Evolutionary conservation across 2,888 invertebrate species (phyloP), one percentile per base, ranked within the genome.

Genomic region (Spodoptera picta): DNA sequence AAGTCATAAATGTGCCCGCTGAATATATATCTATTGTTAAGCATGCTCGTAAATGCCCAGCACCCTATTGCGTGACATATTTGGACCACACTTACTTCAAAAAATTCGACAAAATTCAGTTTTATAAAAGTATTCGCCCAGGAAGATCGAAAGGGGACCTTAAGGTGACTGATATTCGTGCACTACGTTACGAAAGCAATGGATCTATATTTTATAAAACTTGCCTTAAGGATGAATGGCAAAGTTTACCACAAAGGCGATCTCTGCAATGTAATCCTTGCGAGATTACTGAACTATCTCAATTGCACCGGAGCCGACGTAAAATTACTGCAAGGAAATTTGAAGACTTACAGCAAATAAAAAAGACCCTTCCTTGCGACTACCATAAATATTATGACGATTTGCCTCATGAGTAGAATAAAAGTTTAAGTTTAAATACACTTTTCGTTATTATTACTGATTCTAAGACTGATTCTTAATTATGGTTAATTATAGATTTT

Each of bases 11-110:
- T 56, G 60, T 60, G 36, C 59, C 54, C 6, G 64, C 64, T 48
- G 65, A 65, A 41, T 65, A 60, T 44, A 44, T 65, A 43, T 36
- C 50, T 47, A 60, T 60, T 52, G 46, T 24, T 27, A 43, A 56
- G 11, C 42, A 46, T 46, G 54, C 54, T 12, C 46, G 46, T 12
- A 54, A 46, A 46, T 36, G 19, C 19, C 54, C 46, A 23, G 36
- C 19, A 46, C 54, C 54, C 7, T 54, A 54, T 19, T 12, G 11
- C 23, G 53, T 53, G 11, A 45, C 27, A 19, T 53, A 53, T 14
- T 45, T 53, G 14, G 31, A 53, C 11, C 31, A 36, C 23, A 47
- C 36, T 41, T 55, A 47, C 11, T 56, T 56, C n/a, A 48, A 56
- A 56, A 56, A 42, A 24, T 48, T 56, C 31, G 36, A 58, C 36